A percentile compares a stretch with the other conserved stretches of the same genome.
Evolutionary conservation across 2,113 vertebrate species (phyloP).

Genomic region (Misgurnus mizolepis): DNA sequence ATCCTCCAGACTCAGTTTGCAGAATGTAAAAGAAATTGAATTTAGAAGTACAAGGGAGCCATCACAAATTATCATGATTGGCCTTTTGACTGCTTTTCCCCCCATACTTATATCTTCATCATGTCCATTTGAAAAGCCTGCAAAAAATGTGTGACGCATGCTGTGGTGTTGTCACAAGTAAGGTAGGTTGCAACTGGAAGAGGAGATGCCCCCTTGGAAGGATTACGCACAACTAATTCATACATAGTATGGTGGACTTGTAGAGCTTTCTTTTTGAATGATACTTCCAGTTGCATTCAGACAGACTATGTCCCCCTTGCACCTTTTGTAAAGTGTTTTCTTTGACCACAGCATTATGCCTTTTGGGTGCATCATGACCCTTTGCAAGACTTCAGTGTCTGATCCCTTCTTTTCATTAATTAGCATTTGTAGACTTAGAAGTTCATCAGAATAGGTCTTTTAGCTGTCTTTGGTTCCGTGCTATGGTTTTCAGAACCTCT

Average conservation of each 20-base stretch:
- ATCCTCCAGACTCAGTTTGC: slow-evolving; percentile 18
- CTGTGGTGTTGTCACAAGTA: slow-evolving; percentile 42
- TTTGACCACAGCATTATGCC: slow-evolving; percentile 44
- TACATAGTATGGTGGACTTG: slow-evolving; percentile 35
- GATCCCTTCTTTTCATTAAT: not conserved
- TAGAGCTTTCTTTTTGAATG: not conserved
- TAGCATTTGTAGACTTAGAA: not conserved
- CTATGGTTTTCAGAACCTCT: not conserved
- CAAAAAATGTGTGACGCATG: slow-evolving; percentile 5
- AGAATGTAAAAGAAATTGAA: slow-evolving; percentile 29
- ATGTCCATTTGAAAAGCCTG: slow-evolving; percentile 18
- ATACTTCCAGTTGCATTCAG: slow-evolving; percentile 46
- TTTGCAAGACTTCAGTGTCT: slow-evolving; percentile 36
- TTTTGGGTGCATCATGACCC: slow-evolving; percentile 34
- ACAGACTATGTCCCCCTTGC: slow-evolving; percentile 41
- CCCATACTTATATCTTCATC: not conserved
- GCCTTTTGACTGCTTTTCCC: not conserved
- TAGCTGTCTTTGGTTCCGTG: not conserved
- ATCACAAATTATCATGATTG: slow-evolving; percentile 28
- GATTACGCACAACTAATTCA: slow-evolving; percentile 33
- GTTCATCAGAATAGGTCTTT: not conserved
- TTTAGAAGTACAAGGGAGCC: slow-evolving; percentile 22
- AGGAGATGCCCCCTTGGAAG: slow-evolving; percentile 23
- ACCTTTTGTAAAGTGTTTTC: slow-evolving; percentile 12
- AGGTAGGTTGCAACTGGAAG: slow-evolving; percentile 31